Evolutionary conservation across 2,888 invertebrate genomes (phyloP).

Genomic region (Cheilosia variabilis): DNA sequence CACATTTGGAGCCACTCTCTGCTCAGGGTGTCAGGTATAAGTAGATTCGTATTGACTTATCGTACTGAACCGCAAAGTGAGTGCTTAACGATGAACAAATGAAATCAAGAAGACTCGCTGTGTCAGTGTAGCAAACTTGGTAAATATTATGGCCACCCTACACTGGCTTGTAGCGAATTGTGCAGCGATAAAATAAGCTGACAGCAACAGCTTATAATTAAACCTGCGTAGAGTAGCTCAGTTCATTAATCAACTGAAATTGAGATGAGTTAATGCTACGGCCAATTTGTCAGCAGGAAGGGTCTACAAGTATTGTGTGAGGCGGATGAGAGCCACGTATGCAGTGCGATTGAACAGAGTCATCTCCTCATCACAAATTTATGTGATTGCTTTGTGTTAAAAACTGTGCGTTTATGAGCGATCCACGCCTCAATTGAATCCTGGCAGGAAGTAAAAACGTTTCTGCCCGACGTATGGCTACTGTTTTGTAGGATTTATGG

Average conservation of each 20-base stretch:
- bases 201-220: conserved; percentile 13
- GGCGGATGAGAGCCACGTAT: conserved; percentile 2
- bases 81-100: conserved; percentile 3
- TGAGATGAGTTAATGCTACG: conserved; percentile 1
- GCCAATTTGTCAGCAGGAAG: background rate
- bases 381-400: conserved; percentile 34
- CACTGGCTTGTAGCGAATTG: background rate
- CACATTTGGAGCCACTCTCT: background rate
- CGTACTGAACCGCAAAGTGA: background rate
- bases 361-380: conserved; percentile 21
- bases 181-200: conserved; percentile 29
- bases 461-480: conserved; percentile 14
- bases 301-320: background rate
- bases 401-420: conserved; percentile 32
- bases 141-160: background rate
- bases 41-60: conserved; percentile 23
- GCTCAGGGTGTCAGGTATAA: background rate
- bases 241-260: conserved; percentile 36
- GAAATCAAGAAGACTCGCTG: background rate
- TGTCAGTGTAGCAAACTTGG: background rate
- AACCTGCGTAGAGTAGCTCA: conserved; percentile 4
- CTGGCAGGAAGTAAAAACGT: conserved; percentile 25
- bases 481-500: conserved; percentile 32
- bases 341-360: background rate
- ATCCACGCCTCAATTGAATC: conserved; percentile 26